phyloP scores from a whole-genome alignment of 1,140 invertebrate species.

The Papilio polyxenes region DNA sequence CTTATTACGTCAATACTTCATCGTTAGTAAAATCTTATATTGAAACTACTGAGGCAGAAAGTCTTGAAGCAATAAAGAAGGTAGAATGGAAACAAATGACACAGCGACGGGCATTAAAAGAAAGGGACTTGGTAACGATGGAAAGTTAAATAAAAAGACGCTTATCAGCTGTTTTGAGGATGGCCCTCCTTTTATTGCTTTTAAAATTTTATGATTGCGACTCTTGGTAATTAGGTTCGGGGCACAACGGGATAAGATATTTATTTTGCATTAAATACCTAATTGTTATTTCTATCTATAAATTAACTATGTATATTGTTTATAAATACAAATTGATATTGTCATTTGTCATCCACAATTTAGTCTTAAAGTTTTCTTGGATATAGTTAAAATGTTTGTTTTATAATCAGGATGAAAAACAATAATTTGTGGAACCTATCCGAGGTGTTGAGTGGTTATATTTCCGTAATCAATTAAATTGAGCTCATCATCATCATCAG shows the following conservation, averaged over 20 bases:
- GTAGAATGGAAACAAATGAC: background rate
- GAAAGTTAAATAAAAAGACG: constrained; percentile 71
- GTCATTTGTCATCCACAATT: background rate
- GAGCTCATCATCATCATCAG: too few species aligned
- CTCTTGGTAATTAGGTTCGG: constrained; percentile 46
- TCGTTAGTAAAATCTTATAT: background rate
- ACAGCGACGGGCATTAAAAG: constrained; percentile 24
- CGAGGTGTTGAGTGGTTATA: background rate
- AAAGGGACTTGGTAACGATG: constrained; percentile 50
- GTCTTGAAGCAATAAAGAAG: constrained; percentile 40
- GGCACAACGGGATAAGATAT: constrained; percentile 42
- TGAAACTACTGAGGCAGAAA: background rate
- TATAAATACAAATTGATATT: background rate
- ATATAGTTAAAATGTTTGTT: background rate
- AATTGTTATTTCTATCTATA: background rate
- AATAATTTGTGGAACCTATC: background rate
- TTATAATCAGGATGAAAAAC: background rate
- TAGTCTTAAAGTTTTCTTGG: background rate
- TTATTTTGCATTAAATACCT: background rate
- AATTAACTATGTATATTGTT: background rate
- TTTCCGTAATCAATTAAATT: background rate
- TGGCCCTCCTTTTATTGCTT: constrained; percentile 66
- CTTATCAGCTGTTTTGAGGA: constrained; percentile 69
- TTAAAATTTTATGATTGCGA: constrained; percentile 69
- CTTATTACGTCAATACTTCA: too few species aligned